Percentiles rank a stretch among this genome's conserved stretches.
These are phyloP conservation scores for Scarus forsteni DNA, from an alignment of 2,797 vertebrate genomes.

Conservation along the genomic window DNA sequence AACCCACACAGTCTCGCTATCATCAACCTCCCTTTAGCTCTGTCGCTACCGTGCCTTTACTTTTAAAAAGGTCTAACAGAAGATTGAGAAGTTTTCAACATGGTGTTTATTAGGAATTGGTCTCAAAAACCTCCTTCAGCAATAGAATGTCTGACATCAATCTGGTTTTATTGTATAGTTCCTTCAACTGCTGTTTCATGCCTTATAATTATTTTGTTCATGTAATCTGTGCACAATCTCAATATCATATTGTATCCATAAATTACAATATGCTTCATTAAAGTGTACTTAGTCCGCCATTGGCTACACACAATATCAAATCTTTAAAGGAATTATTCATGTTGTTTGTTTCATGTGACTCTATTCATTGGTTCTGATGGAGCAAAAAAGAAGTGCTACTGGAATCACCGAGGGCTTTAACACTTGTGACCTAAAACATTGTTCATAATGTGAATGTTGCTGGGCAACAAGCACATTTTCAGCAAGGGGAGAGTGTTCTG, in stretches of 20 bases:
- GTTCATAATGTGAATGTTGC: constrained; percentile 51
- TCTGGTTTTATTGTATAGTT: too few species aligned
- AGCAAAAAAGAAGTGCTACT: constrained; percentile 23
- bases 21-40: too few species aligned
- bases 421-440: constrained; percentile 24
- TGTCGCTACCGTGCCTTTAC: too few species aligned
- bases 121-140: too few species aligned
- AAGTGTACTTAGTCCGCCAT: neutral
- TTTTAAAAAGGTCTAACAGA: too few species aligned
- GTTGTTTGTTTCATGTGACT: constrained; percentile 17
- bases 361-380: constrained; percentile 14
- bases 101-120: too few species aligned
- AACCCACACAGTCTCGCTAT: too few species aligned
- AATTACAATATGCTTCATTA: neutral
- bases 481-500: constrained; percentile 15
- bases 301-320: neutral
- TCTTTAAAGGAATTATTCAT: neutral
- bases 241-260: neutral
- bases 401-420: constrained; percentile 45
- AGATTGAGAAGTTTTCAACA: too few species aligned
- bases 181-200: neutral
- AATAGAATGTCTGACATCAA: too few species aligned
- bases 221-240: neutral
- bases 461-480: constrained; percentile 51
- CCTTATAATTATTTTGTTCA: neutral